Evolutionary conservation across 2,888 invertebrate genomes (phyloP), one percentile per base, ranked within the genome.

Genomic region (Frankliniella intonsa): DNA sequence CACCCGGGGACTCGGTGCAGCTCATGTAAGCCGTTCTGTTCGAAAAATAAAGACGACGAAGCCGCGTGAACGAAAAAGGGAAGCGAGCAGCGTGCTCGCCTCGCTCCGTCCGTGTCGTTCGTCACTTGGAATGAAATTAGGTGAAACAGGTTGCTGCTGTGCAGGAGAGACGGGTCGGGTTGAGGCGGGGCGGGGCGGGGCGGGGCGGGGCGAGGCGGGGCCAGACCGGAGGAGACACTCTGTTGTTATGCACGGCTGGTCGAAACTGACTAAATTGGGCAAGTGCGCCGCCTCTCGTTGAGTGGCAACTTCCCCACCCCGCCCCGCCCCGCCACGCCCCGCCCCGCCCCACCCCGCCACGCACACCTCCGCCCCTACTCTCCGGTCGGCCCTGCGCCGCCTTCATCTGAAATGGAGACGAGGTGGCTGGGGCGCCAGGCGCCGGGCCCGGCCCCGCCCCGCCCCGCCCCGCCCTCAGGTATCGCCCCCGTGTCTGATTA

Each of bases 351-450:
- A 0, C 69, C 69, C 25, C 38, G 38, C 38, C 38, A 38, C 38
- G 38, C 38, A 38, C 38, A 38, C 38, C 38, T 38, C 38, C 38
- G 5, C 38, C 38, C 25, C 69, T 25, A 22, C 55, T 55, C 38
- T 38, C 55, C 55, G 7, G 12, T 14, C 55, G 1, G 17, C 55
- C 3, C 55, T n/a, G 55, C 55, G 55, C 55, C 1, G 69, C 22
- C 69, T 22, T 76, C 69, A 76, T 76, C 69, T 76, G 69, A 76
- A 76, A 76, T 76, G 69, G 22, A 76, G 25, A 76, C 69, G 69
- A 76, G 69, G 12, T 22, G 69, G 38, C 38, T 38, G 38, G 38
- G 38, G 38, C 55, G 17, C 55, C 55, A 55, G 38, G 38, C 38
- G 38, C 38, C n/a, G n/a, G n/a, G n/a, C n/a, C n/a, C n/a, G n/a